phyloP scores from a whole-genome alignment of 2,888 invertebrate genomes.

The Quadroppia sp. region DNA sequence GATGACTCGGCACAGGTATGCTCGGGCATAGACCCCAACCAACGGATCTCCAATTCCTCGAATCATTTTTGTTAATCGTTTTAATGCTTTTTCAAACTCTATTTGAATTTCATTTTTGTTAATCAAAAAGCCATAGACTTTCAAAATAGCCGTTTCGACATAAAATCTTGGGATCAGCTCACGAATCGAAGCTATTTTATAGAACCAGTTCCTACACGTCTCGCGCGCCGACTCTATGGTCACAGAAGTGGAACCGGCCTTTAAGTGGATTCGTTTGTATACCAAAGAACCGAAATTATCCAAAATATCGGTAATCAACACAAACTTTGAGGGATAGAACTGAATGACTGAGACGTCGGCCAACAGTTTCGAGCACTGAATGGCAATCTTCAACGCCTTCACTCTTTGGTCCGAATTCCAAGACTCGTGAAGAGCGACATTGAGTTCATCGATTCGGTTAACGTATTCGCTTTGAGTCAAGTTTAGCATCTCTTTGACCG shows the following conservation, averaged over 20 bases:
- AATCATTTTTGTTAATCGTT: constrained; percentile 75
- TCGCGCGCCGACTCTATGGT: constrained; percentile 68
- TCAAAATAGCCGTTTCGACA: constrained; percentile 86
- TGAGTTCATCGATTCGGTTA: constrained; percentile 79
- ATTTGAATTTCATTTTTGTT: constrained; percentile 53
- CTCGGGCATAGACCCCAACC: constrained; percentile 81
- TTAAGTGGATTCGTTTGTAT: constrained; percentile 72
- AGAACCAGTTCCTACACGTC: constrained; percentile 98
- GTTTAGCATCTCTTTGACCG: constrained; percentile 73
- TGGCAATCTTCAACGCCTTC: constrained; percentile 90
- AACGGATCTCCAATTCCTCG: constrained; percentile 92
- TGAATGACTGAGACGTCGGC: constrained; percentile 82
- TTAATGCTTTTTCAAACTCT: constrained; percentile 65
- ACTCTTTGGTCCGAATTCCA: constrained; percentile 94
- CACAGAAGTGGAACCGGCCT: constrained; percentile 57
- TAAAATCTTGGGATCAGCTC: constrained; percentile 87
- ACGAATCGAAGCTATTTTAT: constrained; percentile 94
- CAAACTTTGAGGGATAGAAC: constrained; percentile 98
- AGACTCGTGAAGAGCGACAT: constrained; percentile 79
- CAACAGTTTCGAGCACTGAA: constrained; percentile 88
- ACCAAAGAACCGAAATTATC: constrained; percentile 84
- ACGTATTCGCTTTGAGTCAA: constrained; percentile 90
- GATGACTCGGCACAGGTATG: constrained; percentile 73
- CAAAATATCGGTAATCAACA: constrained; percentile 88
- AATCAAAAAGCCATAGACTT: constrained; percentile 50